Conservation (phyloP, 2,888 invertebrate species). For the Chloroclystis v-ata region DNA sequence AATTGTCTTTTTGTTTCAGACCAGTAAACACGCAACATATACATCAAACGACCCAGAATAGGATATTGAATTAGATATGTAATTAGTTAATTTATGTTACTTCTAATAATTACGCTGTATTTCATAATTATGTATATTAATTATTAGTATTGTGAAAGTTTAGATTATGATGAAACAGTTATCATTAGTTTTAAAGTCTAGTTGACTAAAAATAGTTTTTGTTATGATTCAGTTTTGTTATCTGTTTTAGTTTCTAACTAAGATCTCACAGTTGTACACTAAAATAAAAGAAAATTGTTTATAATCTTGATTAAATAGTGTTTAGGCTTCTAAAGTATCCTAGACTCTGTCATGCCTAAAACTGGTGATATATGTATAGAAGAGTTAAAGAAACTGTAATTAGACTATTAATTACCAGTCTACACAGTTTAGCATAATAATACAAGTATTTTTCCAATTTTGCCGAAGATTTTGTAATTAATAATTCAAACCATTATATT, state of each 20-base stretch:
- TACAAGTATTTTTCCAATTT: no score
- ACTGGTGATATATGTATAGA: no score
- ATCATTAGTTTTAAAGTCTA: constrained; percentile 32
- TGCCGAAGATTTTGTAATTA: no score
- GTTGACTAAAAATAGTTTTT: constrained; percentile 33
- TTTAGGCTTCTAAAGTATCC: no score
- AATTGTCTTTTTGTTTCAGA: constrained; percentile 45
- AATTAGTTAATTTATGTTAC: neutral
- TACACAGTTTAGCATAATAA: no score
- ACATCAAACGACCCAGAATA: constrained; percentile 54
- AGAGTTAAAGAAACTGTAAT: neutral
- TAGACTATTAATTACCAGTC: no score
- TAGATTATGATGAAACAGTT: constrained; percentile 22
- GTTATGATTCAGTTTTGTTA: constrained; percentile 35
- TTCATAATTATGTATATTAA: neutral
- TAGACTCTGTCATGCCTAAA: no score
- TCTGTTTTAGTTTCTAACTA: constrained; percentile 34
- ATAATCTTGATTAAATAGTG: neutral
- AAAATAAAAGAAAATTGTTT: neutral
- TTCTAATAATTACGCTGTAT: neutral
- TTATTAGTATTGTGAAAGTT: constrained; percentile 13
- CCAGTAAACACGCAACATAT: constrained; percentile 59
- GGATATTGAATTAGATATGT: constrained; percentile 8
- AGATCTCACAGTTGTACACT: constrained; percentile 17
- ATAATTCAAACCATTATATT: no score